Base-by-base conservation (phyloP, 37 sponge, comb jelly and placozoan genomes). In the Ianthella basta region DNA sequence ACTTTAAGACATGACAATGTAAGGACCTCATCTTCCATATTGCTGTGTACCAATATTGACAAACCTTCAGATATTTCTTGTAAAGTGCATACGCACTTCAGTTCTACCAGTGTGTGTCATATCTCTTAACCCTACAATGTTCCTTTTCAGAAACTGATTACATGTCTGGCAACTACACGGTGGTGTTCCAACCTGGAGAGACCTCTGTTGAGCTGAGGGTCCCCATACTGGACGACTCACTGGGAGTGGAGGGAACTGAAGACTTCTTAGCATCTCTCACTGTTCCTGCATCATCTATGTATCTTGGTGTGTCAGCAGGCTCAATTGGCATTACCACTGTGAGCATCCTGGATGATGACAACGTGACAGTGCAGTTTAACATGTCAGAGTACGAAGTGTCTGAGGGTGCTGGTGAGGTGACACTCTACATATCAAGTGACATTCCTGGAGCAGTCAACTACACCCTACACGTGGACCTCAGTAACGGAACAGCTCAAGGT, bases 401-500 rank as follows among this genome's bases (percentile, higher is more conserved):
- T 36, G 78, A 75, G 54, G 15, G 53, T 16, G 53, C 18, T 75
- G 78, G 78, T 24, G 3, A 20, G 21, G 78, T 41, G 53, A 75
- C 25, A 1, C 54, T 75, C 4, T 40, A 39, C 21, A 24, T 75
- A 19, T 24, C 54, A 50, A 24, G 44, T 20, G 40, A 50, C 39
- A 50, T 1, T 41, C n/a, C 53, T 36, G 53, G 18, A 20, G 21
- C 32, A 21, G 20, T 23, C n/a, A 24, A 75, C 21, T 75, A 75
- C 78, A 75, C 78, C n/a, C 24, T 75, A 12, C 21, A 4, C 6
- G 78, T 75, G 25, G 6, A 75, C 53, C 37, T 44, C n/a, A 41
- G 18, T 4, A 44, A 41, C 40, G 54, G 54, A 75, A 41, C 78
- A 75, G 78, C 78, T 19, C 23, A 24, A 40, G 78, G 78, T 75